Conservation (phyloP, 2,888 invertebrate genomes). For the Lordiphosa andalusiaca region DNA sequence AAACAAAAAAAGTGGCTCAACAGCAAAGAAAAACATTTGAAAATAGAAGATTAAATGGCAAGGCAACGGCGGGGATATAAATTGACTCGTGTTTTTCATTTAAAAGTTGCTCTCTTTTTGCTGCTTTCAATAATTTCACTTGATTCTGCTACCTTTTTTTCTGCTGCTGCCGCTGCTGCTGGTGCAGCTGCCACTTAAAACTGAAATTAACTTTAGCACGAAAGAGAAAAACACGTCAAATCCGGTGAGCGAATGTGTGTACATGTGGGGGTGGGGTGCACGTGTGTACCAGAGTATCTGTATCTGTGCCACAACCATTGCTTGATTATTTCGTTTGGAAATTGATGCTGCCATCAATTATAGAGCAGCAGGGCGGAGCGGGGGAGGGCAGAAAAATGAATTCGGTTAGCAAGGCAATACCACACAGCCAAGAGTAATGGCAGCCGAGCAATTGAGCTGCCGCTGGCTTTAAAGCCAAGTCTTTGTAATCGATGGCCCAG, state of each 20-base stretch:
- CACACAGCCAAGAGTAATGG: conserved; percentile 47
- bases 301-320: conserved; percentile 22
- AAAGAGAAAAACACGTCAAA: conserved; percentile 40
- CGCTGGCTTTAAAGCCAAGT: conserved; percentile 52
- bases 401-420: conserved; percentile 34
- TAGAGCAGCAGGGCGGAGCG: conserved; percentile 31
- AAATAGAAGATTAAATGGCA: conserved; percentile 29
- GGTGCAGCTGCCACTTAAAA: conserved; percentile 51
- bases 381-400: conserved; percentile 29
- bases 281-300: conserved; percentile 5
- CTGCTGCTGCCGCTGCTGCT: too few species aligned
- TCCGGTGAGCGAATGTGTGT: conserved; percentile 24
- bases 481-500: conserved; percentile 56
- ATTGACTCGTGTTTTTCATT: conserved; percentile 60
- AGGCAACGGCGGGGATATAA: conserved; percentile 42
- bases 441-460: conserved; percentile 38
- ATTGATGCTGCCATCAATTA: conserved; percentile 73
- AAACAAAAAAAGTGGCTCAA: conserved; percentile 18
- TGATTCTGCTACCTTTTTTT: conserved; percentile 38
- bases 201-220: conserved; percentile 64
- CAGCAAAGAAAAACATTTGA: conserved; percentile 51
- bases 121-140: conserved; percentile 55
- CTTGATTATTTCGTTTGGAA: conserved; percentile 69
- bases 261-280: conserved; percentile 13
- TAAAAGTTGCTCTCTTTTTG: conserved; percentile 39